Conservation (phyloP, 2,797 vertebrate genomes). For the Neopelma chrysocephalum region DNA sequence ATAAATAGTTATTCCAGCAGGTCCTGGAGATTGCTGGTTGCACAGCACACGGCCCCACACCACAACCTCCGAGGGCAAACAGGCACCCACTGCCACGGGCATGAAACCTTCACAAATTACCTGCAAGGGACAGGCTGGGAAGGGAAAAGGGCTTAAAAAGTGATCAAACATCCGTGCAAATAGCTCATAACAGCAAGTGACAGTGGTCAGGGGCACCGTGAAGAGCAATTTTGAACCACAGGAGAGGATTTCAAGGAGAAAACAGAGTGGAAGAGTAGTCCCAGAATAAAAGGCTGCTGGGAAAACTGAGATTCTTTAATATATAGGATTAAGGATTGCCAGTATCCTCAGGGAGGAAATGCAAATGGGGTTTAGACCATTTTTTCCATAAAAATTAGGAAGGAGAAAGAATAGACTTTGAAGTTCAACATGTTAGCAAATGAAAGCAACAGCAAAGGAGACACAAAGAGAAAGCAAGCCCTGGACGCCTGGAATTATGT, state of each 20-base stretch:
- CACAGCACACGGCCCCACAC: fast-evolving
- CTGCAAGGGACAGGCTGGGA: neutral
- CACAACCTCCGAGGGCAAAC: neutral
- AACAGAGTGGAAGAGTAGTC: constrained; percentile 15
- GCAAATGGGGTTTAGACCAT: constrained; percentile 60
- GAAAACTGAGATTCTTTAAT: constrained; percentile 63
- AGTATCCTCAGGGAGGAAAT: constrained; percentile 68
- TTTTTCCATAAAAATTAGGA: constrained; percentile 71
- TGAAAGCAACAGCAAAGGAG: constrained; percentile 63
- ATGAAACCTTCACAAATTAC: neutral
- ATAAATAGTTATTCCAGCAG: neutral
- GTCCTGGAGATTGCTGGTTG: neutral
- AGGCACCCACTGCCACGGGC: neutral
- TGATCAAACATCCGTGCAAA: neutral
- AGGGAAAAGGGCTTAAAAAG: neutral
- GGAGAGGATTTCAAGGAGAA: constrained; percentile 54
- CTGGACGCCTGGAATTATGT: constrained; percentile 56
- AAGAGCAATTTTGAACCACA: constrained; percentile 44
- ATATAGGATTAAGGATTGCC: constrained; percentile 67
- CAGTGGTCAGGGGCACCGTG: constrained; percentile 28
- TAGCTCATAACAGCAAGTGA: neutral
- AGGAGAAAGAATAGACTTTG: constrained; percentile 64
- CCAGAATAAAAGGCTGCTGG: constrained; percentile 54
- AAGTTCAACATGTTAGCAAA: constrained; percentile 65
- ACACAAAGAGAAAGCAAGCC: constrained; percentile 67